phyloP scores from a whole-genome alignment of 1,140 invertebrate genomes.

The Luehdorfia chinensis region DNA sequence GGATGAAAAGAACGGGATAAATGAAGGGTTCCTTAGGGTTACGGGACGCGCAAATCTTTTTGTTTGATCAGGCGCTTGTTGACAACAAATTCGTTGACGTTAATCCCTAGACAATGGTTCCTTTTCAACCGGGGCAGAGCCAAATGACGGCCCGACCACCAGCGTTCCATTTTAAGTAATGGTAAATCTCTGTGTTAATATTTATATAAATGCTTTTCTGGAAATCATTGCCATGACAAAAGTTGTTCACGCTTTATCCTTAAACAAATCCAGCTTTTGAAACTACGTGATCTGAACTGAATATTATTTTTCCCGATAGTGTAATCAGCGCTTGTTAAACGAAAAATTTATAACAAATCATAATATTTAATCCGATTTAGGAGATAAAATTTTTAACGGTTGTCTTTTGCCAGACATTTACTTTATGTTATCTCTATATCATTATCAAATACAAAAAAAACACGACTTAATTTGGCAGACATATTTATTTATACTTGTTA shows the following conservation, averaged over 20 bases:
- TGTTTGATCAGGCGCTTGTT: conserved; percentile 71
- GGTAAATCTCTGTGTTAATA: conserved; percentile 51
- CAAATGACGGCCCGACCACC: conserved; percentile 46
- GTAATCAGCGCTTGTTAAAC: too few species aligned
- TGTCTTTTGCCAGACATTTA: too few species aligned
- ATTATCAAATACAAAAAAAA: conserved; percentile 32
- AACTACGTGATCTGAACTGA: too few species aligned
- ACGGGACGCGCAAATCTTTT: conserved; percentile 58
- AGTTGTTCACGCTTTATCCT: conserved; percentile 13
- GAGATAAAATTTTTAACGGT: too few species aligned
- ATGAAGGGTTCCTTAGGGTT: conserved; percentile 42
- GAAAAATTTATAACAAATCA: too few species aligned
- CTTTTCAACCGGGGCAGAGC: conserved; percentile 49
- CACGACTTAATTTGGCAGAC: conserved; percentile 69
- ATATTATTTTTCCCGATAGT: too few species aligned
- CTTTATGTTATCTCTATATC: too few species aligned
- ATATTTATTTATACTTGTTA: conserved; percentile 74
- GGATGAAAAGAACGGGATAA: conserved; percentile 45
- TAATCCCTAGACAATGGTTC: conserved; percentile 71
- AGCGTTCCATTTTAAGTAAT: conserved; percentile 41
- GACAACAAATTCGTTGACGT: conserved; percentile 73
- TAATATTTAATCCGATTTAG: too few species aligned
- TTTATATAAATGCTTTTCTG: conserved; percentile 61
- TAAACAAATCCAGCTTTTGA: background rate
- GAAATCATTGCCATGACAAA: conserved; percentile 40